Evolutionary conservation across 2,888 invertebrate species (phyloP), one percentile per base, ranked within the genome.

Genomic region (Metellina segmentata): DNA sequence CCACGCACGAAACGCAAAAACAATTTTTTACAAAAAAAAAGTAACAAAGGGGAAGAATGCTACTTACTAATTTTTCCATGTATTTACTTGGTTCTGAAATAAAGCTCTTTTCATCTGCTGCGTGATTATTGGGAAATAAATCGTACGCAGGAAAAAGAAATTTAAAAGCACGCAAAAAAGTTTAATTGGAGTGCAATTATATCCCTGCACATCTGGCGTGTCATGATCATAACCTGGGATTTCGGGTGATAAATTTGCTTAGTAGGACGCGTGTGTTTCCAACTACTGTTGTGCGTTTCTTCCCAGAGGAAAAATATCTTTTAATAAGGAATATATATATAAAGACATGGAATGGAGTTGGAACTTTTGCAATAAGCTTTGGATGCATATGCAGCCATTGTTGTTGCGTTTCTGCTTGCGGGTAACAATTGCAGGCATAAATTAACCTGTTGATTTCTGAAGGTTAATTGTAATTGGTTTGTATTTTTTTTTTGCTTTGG

Each of bases 141-240:
- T 91, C 82, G 71, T 61, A 9, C 72, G 49, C 49, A 85, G 51
- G 49, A n/a, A 8, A 19, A 53, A 19, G 69, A 49, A 85, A 61
- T 53, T 70, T 81, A 16, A 34, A 81, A 20, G 2, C 49, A 77
- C 48, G 79, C 19, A 69, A 69, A 81, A 81, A 69, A 74, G 51
- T 52, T 70, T 91, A 87, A 91, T 91, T 91, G 91, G 91, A 53
- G 78, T 52, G 91, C 91, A 91, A 91, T 91, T 91, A 91, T 70
- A 51, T 34, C 72, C 77, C 19, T 34, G 79, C 77, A 79, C 91
- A 91, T 87, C 91, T 91, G 91, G 90, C 81, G 72, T 82, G 13
- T 69, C 69, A 81, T 48, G 79, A 49, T 79, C 82, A 81, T 78
- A 82, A 87, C 19, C 72, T 53, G 70, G 20, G 79, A 87, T 87